Base-by-base conservation (phyloP, 2,888 invertebrate species). In the Eretmocerus hayati region DNA sequence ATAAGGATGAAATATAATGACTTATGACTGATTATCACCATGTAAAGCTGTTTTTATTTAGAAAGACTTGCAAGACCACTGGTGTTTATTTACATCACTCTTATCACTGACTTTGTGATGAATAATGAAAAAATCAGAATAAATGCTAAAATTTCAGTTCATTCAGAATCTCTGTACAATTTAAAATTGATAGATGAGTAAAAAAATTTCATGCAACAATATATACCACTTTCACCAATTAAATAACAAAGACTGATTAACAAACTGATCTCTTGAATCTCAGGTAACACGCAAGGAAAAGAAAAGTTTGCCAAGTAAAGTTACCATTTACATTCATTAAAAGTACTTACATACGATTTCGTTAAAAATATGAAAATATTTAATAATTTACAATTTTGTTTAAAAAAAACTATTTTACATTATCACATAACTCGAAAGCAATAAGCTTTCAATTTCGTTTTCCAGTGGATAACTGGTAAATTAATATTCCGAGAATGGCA, bases 401-500 rank as follows among this genome's bases (percentile, higher is more conserved):
- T n/a, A n/a, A n/a, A n/a, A n/a, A n/a, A n/a, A n/a, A n/a, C n/a
- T n/a, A n/a, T n/a, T n/a, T n/a, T n/a, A n/a, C n/a, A n/a, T n/a
- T n/a, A n/a, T n/a, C n/a, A n/a, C n/a, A n/a, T n/a, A n/a, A n/a
- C n/a, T n/a, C n/a, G n/a, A n/a, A n/a, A n/a, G n/a, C n/a, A n/a
- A n/a, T n/a, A n/a, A n/a, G n/a, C n/a, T n/a, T n/a, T n/a, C n/a
- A n/a, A n/a, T n/a, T n/a, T n/a, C n/a, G n/a, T n/a, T n/a, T n/a
- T n/a, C n/a, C n/a, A n/a, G n/a, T n/a, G n/a, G n/a, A n/a, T n/a
- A n/a, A n/a, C n/a, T n/a, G n/a, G n/a, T n/a, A n/a, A n/a, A 84
- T 66, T 32, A 83, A 62, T 52, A 86, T 74, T 20, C 85, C 83
- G 30, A 82, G 64, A 19, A 83, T 56, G 1, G 83, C 66, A 26